Percentiles rank a stretch among this genome's conserved stretches.
Conservation (phyloP, 2,797 vertebrate species). For the Lycodopsis pacificus region DNA sequence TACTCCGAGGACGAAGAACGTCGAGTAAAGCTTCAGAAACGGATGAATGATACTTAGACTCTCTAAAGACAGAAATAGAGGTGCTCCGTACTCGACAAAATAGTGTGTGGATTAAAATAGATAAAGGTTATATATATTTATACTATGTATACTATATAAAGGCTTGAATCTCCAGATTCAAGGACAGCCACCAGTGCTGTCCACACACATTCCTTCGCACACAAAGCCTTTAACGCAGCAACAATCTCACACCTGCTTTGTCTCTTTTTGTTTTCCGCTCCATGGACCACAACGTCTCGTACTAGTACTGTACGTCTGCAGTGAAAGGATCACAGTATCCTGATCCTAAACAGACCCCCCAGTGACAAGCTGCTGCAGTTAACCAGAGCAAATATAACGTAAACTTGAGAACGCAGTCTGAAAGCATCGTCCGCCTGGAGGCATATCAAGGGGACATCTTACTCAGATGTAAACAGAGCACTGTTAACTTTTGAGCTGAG, state of each 20-base stretch:
- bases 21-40: constrained; percentile 69
- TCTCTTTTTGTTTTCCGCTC: constrained; percentile 25
- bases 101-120: constrained; percentile 77
- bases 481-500: background rate
- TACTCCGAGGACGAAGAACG: constrained; percentile 53
- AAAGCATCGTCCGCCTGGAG: background rate
- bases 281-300: constrained; percentile 43
- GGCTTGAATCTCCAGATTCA: constrained; percentile 69
- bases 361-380: constrained; percentile 24
- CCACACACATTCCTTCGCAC: constrained; percentile 73
- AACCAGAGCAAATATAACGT: constrained; percentile 9
- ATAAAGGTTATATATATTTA: constrained; percentile 71
- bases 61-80: constrained; percentile 58
- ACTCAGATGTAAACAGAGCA: background rate
- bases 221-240: constrained; percentile 54
- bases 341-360: constrained; percentile 25
- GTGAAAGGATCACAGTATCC: constrained; percentile 45
- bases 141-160: constrained; percentile 75
- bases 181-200: constrained; percentile 81
- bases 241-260: constrained; percentile 63
- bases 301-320: constrained; percentile 40
- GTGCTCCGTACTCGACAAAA: constrained; percentile 72
- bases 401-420: background rate
- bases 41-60: constrained; percentile 59
- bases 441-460: background rate